phyloP scores from a whole-genome alignment of 2,797 vertebrate species.

The Podarcis lilfordi region DNA sequence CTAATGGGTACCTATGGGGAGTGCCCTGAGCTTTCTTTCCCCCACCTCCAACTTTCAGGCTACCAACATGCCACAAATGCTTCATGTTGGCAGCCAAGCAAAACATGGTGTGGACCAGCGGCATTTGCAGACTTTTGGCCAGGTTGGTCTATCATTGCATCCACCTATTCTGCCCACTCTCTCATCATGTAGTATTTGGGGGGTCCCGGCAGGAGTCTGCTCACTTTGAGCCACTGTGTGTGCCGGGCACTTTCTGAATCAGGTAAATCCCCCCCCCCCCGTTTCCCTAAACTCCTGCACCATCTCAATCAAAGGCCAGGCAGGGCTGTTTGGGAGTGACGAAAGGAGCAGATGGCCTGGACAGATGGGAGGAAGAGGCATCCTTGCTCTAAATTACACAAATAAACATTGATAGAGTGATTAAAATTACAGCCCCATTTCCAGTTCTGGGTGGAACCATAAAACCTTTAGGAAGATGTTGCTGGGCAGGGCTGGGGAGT shows the following conservation, averaged over 20 bases:
- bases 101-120: neutral
- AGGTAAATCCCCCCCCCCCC: neutral
- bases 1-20: no score
- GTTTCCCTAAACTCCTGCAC: neutral
- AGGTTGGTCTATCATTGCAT: neutral
- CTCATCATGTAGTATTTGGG: fast-evolving
- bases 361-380: slow-evolving; percentile 75
- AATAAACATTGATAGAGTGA: slow-evolving; percentile 71
- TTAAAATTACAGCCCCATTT: slow-evolving; percentile 61
- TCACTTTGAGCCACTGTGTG: neutral
- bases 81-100: neutral
- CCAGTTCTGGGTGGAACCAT: neutral
- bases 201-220: neutral
- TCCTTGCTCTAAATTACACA: slow-evolving; percentile 66
- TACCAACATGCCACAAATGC: neutral
- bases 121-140: neutral
- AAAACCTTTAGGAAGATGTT: neutral
- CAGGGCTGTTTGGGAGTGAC: slow-evolving; percentile 32
- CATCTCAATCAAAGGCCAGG: slow-evolving; percentile 28
- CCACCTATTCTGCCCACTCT: neutral
- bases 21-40: neutral
- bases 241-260: fast-evolving
- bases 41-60: neutral
- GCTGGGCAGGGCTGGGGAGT: neutral
- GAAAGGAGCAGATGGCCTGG: slow-evolving; percentile 74